Conservation (phyloP, 2,797 vertebrate genomes). For the Sparus aurata region DNA sequence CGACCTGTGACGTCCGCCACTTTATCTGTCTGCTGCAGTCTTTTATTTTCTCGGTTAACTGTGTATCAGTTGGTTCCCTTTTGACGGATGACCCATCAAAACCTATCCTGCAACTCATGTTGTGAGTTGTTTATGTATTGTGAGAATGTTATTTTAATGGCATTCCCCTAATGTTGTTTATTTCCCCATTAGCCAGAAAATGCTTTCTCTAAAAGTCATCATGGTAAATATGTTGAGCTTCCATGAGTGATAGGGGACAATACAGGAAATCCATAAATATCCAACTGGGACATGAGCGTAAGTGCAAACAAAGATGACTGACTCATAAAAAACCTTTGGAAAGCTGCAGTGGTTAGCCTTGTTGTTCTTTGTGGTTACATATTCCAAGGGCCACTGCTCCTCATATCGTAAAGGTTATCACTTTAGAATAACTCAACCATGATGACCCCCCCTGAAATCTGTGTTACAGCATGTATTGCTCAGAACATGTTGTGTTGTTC, state of each 20-base stretch:
- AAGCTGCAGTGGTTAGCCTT: background rate
- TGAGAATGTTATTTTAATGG: background rate
- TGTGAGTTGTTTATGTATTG: background rate
- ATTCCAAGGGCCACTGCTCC: background rate
- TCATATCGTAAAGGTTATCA: background rate
- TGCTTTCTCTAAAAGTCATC: conserved; percentile 4
- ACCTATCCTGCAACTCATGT: background rate
- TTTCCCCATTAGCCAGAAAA: conserved; percentile 2
- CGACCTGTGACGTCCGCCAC: too few relatives aligned
- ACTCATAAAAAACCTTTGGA: background rate
- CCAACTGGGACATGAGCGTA: background rate
- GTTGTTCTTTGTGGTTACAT: background rate
- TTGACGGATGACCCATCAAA: background rate
- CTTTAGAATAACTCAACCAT: background rate
- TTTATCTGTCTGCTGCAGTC: too few relatives aligned
- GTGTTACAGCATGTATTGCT: background rate
- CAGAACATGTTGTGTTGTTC: background rate
- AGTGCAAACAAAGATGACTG: conserved; percentile 16
- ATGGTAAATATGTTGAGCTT: conserved; percentile 11
- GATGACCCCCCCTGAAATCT: background rate
- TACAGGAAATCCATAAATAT: conserved; percentile 21
- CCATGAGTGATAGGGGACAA: background rate
- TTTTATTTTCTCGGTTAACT: too few relatives aligned
- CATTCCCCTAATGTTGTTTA: conserved; percentile 1
- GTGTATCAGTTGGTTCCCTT: background rate